These are phyloP conservation scores for Lota lota DNA, from an alignment of 2,113 vertebrate genomes.

Conservation along the genomic window DNA sequence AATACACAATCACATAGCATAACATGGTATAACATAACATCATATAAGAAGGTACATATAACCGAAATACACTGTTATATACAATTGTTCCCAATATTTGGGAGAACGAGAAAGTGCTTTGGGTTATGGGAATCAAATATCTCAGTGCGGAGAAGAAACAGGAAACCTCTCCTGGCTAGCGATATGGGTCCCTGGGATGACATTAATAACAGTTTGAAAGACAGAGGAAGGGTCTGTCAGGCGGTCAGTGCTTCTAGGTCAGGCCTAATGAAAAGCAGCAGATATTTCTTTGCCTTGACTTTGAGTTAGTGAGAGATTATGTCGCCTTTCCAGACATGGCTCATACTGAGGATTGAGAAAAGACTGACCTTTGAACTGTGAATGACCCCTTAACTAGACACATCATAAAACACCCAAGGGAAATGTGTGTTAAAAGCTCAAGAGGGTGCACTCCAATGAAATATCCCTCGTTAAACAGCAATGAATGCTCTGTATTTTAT, in stretches of 20 bases:
- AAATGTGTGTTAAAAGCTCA: neutral
- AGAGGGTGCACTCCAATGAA: no score
- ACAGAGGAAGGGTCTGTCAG: conserved; percentile 30
- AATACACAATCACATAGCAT: no score
- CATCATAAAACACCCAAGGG: no score
- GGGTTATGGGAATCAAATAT: conserved; percentile 11
- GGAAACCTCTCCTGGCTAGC: conserved; percentile 8
- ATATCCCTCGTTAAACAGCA: neutral
- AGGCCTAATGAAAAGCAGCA: conserved; percentile 66
- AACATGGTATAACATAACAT: no score
- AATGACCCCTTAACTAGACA: no score
- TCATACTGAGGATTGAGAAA: neutral
- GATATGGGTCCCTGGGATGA: conserved; percentile 31
- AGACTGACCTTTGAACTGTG: no score
- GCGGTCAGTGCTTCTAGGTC: conserved; percentile 45
- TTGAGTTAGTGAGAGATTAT: conserved; percentile 27
- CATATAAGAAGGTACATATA: no score
- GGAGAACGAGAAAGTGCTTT: neutral
- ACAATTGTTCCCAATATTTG: no score
- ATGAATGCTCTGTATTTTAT: neutral
- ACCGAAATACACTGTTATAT: no score
- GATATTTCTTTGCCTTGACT: conserved; percentile 29
- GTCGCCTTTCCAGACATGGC: conserved; percentile 25
- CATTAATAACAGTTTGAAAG: conserved; percentile 59
- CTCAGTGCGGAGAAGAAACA: conserved; percentile 35